Evolutionary conservation across 2,113 vertebrate species (phyloP).

Genomic region (Thalassoma bifasciatum): DNA sequence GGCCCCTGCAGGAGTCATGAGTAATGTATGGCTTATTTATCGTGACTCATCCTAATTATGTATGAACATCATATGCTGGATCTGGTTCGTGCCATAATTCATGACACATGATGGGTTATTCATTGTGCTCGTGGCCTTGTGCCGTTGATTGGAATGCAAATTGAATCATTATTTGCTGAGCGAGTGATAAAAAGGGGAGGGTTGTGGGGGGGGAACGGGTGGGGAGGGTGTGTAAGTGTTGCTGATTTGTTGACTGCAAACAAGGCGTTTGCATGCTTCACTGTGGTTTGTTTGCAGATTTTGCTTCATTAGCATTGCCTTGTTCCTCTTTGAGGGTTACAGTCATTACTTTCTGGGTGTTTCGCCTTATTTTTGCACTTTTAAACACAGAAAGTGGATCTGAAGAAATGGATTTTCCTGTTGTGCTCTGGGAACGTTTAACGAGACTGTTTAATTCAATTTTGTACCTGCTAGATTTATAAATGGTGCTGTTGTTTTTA

Average conservation of each 20-base stretch:
- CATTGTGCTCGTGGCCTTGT: slow-evolving; percentile 25
- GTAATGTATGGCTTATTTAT: slow-evolving; percentile 75
- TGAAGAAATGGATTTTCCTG: too few relatives aligned
- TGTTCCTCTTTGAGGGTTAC: not conserved
- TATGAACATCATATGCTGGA: slow-evolving; percentile 38
- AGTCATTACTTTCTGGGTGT: not conserved
- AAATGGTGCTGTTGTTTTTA: too few relatives aligned
- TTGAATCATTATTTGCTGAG: slow-evolving; percentile 18
- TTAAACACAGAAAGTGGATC: not conserved
- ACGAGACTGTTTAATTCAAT: too few relatives aligned
- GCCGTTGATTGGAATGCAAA: slow-evolving; percentile 49
- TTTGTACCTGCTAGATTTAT: too few relatives aligned
- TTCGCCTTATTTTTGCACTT: not conserved
- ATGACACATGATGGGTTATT: slow-evolving; percentile 52
- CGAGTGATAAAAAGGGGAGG: slow-evolving; percentile 3
- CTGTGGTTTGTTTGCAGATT: not conserved
- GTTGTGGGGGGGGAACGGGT: not conserved
- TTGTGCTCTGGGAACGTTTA: too few relatives aligned
- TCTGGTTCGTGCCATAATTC: slow-evolving; percentile 49
- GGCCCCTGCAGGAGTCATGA: slow-evolving; percentile 48
- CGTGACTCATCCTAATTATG: slow-evolving; percentile 52
- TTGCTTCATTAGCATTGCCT: not conserved
- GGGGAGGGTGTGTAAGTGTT: not conserved
- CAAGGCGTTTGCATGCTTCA: slow-evolving; percentile 7
- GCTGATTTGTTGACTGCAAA: slow-evolving; percentile 17